Evolutionary conservation across 2,113 vertebrate genomes (phyloP).

Genomic region (Cyprinus carpio): DNA sequence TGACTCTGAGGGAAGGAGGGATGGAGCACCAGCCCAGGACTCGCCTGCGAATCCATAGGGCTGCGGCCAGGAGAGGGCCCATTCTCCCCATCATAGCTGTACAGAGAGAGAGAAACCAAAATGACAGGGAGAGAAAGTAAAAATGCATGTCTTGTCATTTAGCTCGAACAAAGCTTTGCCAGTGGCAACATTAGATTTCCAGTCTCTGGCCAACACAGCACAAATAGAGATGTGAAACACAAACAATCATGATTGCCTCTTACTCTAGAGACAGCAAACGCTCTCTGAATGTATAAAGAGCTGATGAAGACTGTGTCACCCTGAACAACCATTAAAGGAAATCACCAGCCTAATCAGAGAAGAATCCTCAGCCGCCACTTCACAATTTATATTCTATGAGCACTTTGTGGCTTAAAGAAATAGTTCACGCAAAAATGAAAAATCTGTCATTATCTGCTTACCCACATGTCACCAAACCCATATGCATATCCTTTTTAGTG

Average conservation of each 20-base stretch:
- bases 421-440: not conserved
- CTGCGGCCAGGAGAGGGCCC: conserved; percentile 87
- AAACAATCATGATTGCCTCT: conserved; percentile 44
- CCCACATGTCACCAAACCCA: too few species aligned
- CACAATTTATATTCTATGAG: conserved; percentile 10
- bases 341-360: conserved; percentile 48
- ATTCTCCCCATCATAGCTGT: conserved; percentile 90
- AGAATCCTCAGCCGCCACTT: conserved; percentile 25
- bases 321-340: conserved; percentile 42
- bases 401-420: conserved; percentile 1
- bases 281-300: conserved; percentile 28
- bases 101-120: not conserved
- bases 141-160: conserved; percentile 5
- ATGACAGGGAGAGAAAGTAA: conserved; percentile 8
- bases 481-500: not conserved
- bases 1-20: conserved; percentile 84
- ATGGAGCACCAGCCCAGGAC: conserved; percentile 87
- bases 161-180: conserved; percentile 22
- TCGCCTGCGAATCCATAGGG: conserved; percentile 91
- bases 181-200: conserved; percentile 21
- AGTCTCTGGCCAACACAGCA: conserved; percentile 24
- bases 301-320: conserved; percentile 32
- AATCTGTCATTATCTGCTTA: conserved; percentile 6
- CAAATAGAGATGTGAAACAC: conserved; percentile 33
- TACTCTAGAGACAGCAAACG: conserved; percentile 16